Conservation (phyloP, 2,797 vertebrate genomes). For the Myripristis murdjan region DNA sequence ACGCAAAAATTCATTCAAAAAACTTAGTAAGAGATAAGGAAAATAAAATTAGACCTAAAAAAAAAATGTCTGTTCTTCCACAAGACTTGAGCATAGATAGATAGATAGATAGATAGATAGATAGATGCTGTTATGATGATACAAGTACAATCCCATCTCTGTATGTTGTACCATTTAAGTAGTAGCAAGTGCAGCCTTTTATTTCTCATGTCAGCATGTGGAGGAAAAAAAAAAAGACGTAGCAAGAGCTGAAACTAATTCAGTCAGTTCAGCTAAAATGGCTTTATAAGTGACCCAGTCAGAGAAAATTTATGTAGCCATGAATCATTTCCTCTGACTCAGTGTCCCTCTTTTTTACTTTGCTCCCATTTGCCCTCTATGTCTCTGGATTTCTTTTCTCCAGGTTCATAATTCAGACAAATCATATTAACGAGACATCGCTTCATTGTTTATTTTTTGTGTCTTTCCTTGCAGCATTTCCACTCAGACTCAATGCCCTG, state of each 20-base stretch:
- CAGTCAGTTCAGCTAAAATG: background rate
- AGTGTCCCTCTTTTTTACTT: background rate
- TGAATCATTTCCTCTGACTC: background rate
- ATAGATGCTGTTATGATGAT: too few relatives aligned
- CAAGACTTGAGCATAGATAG: too few relatives aligned
- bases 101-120: too few relatives aligned
- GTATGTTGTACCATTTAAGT: background rate
- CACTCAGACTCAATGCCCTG: background rate
- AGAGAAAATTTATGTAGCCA: background rate
- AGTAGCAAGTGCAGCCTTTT: background rate
- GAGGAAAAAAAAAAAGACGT: background rate
- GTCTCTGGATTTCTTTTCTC: background rate
- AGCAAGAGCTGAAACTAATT: background rate
- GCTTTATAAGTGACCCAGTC: background rate
- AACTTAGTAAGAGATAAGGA: too few relatives aligned
- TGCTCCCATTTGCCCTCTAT: background rate
- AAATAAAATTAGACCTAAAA: too few relatives aligned
- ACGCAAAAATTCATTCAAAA: too few relatives aligned
- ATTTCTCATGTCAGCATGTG: conserved; percentile 1
- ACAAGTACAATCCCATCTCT: background rate
- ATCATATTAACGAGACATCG: background rate
- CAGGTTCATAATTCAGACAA: background rate
- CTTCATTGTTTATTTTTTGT: background rate
- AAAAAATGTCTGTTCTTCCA: too few relatives aligned
- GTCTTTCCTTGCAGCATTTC: background rate